Base-by-base conservation (phyloP, 2,888 invertebrate genomes). In the Nesidiocoris tenuis region DNA sequence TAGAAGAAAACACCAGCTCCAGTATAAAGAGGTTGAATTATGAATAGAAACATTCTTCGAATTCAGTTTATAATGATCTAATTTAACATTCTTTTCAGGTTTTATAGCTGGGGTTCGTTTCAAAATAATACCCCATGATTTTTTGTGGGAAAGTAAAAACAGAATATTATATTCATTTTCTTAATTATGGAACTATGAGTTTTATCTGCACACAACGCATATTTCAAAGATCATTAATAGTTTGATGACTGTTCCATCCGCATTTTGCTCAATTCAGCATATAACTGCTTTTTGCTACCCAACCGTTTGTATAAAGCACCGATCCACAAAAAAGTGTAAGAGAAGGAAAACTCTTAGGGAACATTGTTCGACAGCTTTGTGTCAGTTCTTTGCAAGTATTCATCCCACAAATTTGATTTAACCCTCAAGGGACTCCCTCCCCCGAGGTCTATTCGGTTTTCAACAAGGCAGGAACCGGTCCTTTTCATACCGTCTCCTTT, bases 341-440 rank as follows among this genome's bases (percentile, higher is more conserved):
- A 65, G 12, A 55, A 67, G 55, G 9, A 54, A 67, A 67, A 67
- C 67, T 67, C 55, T 67, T n/a, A 3, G 54, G 67, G 18, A 67
- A 67, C 67, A 55, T 67, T 67, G 55, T 67, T 67, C 55, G 56
- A 55, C 55, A 56, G 55, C 67, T 70, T 70, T 70, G 70, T 70
- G 59, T 7, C 22, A 70, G 59, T 61, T 25, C 25, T 59, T 59
- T 18, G 59, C 57, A 59, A 59, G 70, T 61, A 70, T 70, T 70
- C 70, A 61, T 70, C 70, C 70, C 70, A 70, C 70, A 72, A 72
- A 72, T 72, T 72, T 72, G 72, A 72, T 72, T 72, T 63, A 63
- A 54, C 54, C 72, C 72, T 63, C 76, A 55, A 24, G 76, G 64
- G 76, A 63, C 68, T n/a, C n/a, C 39, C 63, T 12, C 57, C 61